A percentile compares a stretch with the other conserved stretches of the same genome.
Conservation (phyloP, 2,113 vertebrate genomes). For the Calypte anna region DNA sequence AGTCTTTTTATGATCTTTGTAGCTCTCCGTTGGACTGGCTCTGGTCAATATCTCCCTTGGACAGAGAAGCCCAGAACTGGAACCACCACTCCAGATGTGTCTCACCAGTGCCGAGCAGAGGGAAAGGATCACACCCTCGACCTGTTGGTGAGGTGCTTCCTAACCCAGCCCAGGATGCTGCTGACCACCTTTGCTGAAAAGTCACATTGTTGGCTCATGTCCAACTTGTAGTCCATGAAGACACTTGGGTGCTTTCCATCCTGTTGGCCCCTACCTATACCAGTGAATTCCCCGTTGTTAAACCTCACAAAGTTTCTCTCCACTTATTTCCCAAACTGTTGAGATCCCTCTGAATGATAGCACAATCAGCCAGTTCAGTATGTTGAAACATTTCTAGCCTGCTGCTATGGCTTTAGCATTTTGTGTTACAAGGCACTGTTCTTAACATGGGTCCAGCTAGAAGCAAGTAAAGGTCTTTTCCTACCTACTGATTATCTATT, state of each 20-base stretch:
- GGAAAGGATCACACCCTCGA: too few relatives aligned
- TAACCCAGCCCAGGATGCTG: neutral
- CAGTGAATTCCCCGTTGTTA: neutral
- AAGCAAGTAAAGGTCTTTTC: neutral
- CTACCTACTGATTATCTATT: neutral
- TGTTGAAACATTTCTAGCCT: neutral
- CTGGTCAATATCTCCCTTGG: neutral
- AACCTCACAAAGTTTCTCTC: neutral
- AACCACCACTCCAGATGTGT: neutral
- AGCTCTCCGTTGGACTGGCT: neutral
- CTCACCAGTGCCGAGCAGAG: neutral
- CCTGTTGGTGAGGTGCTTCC: neutral
- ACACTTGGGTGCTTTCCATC: neutral
- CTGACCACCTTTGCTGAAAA: neutral
- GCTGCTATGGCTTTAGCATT: neutral
- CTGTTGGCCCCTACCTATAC: neutral
- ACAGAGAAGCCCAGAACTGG: neutral
- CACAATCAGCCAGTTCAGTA: neutral
- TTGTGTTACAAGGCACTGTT: neutral
- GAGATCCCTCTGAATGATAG: neutral
- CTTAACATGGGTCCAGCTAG: neutral
- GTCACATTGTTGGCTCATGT: neutral
- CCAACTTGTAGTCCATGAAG: neutral
- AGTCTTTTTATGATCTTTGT: neutral
- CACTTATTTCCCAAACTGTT: neutral